Evolutionary conservation across 2,888 invertebrate genomes (phyloP).

Genomic region (Cataglyphis rosenhaueri): DNA sequence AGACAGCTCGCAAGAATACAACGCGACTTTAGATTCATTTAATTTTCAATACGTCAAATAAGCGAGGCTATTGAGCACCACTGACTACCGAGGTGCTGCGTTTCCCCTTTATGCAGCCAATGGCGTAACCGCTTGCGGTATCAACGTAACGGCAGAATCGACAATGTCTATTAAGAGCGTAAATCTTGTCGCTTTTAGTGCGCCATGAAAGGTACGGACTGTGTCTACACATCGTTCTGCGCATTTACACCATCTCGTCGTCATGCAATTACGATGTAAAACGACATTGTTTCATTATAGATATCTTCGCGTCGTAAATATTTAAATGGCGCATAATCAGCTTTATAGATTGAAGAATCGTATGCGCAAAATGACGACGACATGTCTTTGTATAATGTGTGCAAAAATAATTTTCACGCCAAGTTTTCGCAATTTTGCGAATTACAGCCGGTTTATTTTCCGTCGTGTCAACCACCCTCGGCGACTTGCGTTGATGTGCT

Average conservation of each 20-base stretch:
- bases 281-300: constrained; percentile 22
- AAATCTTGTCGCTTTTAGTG: constrained; percentile 66
- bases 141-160: constrained; percentile 58
- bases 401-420: constrained; percentile 15
- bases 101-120: constrained; percentile 79
- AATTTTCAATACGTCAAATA: constrained; percentile 5
- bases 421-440: not conserved
- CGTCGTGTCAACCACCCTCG: constrained; percentile 51
- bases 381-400: not conserved
- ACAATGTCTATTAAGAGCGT: constrained; percentile 71
- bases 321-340: constrained; percentile 8
- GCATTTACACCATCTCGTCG: constrained; percentile 40
- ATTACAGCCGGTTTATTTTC: not conserved
- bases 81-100: constrained; percentile 74
- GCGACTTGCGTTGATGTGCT: constrained; percentile 59
- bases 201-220: constrained; percentile 33
- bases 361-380: not conserved
- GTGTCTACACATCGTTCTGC: constrained; percentile 42
- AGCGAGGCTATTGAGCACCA: constrained; percentile 70
- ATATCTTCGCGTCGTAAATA: constrained; percentile 22
- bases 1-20: not conserved
- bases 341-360: not conserved
- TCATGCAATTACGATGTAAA: constrained; percentile 36
- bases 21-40: not conserved
- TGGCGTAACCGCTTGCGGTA: constrained; percentile 80